Conservation (phyloP, 1,140 invertebrate genomes). For the Sycobia sp. region DNA sequence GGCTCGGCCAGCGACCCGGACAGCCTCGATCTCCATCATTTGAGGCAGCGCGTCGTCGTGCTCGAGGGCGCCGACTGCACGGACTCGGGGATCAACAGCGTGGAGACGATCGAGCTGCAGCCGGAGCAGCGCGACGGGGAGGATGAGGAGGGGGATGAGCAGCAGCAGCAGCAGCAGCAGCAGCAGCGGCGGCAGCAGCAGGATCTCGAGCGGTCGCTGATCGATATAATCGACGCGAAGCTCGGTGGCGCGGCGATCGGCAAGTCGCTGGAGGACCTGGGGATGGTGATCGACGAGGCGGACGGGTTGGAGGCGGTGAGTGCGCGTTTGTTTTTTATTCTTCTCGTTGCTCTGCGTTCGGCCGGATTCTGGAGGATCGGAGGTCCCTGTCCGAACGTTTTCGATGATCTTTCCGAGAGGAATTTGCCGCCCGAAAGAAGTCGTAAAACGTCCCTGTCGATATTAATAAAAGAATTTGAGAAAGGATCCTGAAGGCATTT, state of each 20-base stretch:
- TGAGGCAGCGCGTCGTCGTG: slow-evolving; percentile 20
- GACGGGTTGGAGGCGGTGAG: slow-evolving; percentile 14
- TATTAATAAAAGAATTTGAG: no score
- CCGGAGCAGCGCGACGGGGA: no score
- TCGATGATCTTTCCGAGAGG: no score
- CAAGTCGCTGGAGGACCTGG: slow-evolving; percentile 48
- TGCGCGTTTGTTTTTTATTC: neutral
- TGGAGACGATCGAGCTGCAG: slow-evolving; percentile 57
- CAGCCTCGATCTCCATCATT: slow-evolving; percentile 48
- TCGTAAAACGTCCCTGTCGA: no score
- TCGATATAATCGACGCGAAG: slow-evolving; percentile 58
- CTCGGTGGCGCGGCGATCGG: slow-evolving; percentile 46
- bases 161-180: no score
- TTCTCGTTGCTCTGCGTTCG: no score
- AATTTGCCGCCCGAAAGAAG: no score
- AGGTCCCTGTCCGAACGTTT: no score
- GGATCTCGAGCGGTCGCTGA: slow-evolving; percentile 54
- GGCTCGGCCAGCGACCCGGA: slow-evolving; percentile 50
- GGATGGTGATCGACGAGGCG: slow-evolving; percentile 37
- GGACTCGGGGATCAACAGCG: slow-evolving; percentile 59
- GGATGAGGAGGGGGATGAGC: no score
- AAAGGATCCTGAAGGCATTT: no score
- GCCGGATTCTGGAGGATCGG: no score
- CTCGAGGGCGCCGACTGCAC: slow-evolving; percentile 50
- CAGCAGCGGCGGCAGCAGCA: slow-evolving; percentile 47